Base-by-base conservation (phyloP, 30 jellyfish, hydroid and myxozoan genomes). In the Rhopilema esculentum region DNA sequence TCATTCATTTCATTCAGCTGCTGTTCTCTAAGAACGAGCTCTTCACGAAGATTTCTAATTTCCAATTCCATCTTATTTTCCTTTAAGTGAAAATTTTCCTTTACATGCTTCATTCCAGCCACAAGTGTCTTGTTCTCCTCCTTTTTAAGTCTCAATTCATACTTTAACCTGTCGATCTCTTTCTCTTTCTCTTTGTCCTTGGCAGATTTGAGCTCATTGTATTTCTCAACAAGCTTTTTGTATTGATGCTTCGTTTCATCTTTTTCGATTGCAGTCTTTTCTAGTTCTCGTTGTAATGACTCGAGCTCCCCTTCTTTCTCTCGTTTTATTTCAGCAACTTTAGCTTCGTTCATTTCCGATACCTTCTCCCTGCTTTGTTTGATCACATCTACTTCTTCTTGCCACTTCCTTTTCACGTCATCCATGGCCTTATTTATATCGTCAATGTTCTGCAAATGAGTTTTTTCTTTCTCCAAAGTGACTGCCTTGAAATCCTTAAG, bases 121-220 rank as follows among this genome's bases (percentile, higher is more conserved):
- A 22, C n/a, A 40, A 75, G 27, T 50, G 27, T 75, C 86, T 75
- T 64, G 74, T n/a, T 75, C 48, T 75, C 52, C 49, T 49, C 86
- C 29, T 75, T 24, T 50, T 29, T 19, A 8, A 17, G 7, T 12
- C 23, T 40, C 74, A 75, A 51, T 6, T 19, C 29, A 20, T 24
- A 63, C 29, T 63, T 7, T 20, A 63, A 24, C n/a, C 29, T 63
- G 6, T 40, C 57, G 12, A 40, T 40, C 12, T 40, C 57, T 40
- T 12, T 40, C 57, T 40, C 57, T 12, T 12, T 12, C 6, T 40
- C 57, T 40, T 40, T 40, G 12, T 40, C 57, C 12, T 40, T 40
- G 6, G 57, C 57, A 12, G 57, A 6, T 40, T 40, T 40, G 12
- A 40, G 57, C 57, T 40, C 57, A 12, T 40, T 40, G 57, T 40